Evolutionary conservation across 2,113 vertebrate species (phyloP).

Genomic region (Zosterops borbonicus): DNA sequence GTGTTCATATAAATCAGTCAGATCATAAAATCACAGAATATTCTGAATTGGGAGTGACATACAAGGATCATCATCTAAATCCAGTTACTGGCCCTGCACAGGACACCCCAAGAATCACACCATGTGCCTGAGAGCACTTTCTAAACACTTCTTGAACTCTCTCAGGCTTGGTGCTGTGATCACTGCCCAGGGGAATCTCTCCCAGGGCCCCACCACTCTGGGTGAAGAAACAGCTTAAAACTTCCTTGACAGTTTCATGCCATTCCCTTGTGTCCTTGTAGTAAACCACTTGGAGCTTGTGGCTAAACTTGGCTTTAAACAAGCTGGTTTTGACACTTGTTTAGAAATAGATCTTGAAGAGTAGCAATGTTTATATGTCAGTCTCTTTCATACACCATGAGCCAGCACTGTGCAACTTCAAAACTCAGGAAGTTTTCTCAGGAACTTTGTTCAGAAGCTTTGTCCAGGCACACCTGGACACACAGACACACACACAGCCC

Average conservation of each 20-base stretch:
- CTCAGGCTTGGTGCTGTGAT: background rate
- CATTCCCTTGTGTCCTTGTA: background rate
- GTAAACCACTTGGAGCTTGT: background rate
- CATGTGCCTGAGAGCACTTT: background rate
- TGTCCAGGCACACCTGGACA: background rate
- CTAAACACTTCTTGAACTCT: background rate
- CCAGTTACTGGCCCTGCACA: background rate
- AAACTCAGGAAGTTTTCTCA: background rate
- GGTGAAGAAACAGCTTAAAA: background rate
- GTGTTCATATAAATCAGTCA: fast-evolving
- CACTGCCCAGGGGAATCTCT: background rate
- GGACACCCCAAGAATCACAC: background rate
- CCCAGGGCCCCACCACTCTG: background rate
- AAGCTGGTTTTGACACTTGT: background rate
- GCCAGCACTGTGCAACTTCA: background rate
- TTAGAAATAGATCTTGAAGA: background rate
- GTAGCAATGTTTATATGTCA: background rate
- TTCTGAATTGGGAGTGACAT: background rate
- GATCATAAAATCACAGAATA: background rate
- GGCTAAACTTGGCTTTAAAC: background rate
- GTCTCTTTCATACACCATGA: background rate
- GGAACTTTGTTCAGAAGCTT: background rate
- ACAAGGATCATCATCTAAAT: background rate
- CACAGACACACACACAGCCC: fast-evolving
- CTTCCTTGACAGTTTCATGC: background rate